These are phyloP conservation scores for Spodoptera picta DNA, from an alignment of 2,888 invertebrate genomes.

Conservation along the genomic window DNA sequence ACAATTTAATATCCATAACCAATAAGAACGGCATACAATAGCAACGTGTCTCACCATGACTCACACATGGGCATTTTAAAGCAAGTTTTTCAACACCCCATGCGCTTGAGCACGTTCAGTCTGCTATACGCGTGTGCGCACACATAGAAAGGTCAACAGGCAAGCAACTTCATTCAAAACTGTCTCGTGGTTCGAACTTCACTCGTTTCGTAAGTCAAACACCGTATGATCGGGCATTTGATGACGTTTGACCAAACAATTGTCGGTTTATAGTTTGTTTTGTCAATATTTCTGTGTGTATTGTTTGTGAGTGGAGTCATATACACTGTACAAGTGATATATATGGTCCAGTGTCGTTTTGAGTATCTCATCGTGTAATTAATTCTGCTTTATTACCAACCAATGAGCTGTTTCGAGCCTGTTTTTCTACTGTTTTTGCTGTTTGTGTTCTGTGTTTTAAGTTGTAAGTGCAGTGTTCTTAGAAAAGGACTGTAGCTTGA, in stretches of 20 bases:
- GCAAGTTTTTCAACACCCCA: slow-evolving; percentile 66
- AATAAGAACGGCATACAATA: slow-evolving; percentile 19
- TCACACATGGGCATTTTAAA: slow-evolving; percentile 60
- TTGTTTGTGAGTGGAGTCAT: slow-evolving; percentile 61
- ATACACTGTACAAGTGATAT: slow-evolving; percentile 57
- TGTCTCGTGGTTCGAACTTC: slow-evolving; percentile 75
- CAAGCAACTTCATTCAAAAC: slow-evolving; percentile 82
- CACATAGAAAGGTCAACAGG: slow-evolving; percentile 66
- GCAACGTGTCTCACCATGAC: slow-evolving; percentile 40
- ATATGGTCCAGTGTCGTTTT: slow-evolving; percentile 50
- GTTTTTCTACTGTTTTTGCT: slow-evolving; percentile 43
- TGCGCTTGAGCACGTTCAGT: slow-evolving; percentile 59
- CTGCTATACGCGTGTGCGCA: slow-evolving; percentile 58
- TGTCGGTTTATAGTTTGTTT: slow-evolving; percentile 77
- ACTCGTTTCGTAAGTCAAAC: slow-evolving; percentile 71
- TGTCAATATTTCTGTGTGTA: slow-evolving; percentile 76
- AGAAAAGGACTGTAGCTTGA: slow-evolving; percentile 7
- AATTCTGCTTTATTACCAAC: slow-evolving; percentile 14
- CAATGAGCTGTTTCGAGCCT: slow-evolving; percentile 32
- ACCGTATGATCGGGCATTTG: slow-evolving; percentile 77
- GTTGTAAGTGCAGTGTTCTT: slow-evolving; percentile 34
- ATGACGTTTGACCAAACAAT: slow-evolving; percentile 81
- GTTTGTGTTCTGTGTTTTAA: slow-evolving; percentile 30
- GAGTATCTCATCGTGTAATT: slow-evolving; percentile 31
- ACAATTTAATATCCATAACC: slow-evolving; percentile 22